A percentile compares a stretch with the other conserved stretches of the same genome.
phyloP scores from a whole-genome alignment of 2,888 invertebrate genomes.

The Smittia sp. region DNA sequence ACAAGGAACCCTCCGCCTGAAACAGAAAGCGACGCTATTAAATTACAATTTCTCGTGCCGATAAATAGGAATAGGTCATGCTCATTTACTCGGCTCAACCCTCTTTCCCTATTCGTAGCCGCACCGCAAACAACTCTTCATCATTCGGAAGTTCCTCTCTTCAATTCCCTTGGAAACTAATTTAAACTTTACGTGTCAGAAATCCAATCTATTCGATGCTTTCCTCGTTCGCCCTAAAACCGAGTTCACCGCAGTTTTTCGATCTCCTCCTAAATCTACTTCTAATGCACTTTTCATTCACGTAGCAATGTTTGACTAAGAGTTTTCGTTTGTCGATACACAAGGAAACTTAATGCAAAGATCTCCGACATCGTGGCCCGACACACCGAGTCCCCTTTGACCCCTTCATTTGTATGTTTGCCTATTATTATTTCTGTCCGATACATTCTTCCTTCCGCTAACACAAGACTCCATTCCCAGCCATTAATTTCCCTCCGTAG shows the following conservation, averaged over 20 bases:
- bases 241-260: neutral
- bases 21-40: conserved; percentile 21
- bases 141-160: neutral
- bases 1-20: no score
- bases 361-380: neutral
- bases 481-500: neutral
- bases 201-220: neutral
- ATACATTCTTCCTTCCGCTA: neutral
- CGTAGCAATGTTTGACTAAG: conserved; percentile 13
- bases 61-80: conserved; percentile 14
- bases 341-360: neutral
- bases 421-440: neutral
- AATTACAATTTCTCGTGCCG: conserved; percentile 5
- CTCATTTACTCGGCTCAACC: conserved; percentile 30
- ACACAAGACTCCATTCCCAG: neutral
- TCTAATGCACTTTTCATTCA: conserved; percentile 38
- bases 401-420: neutral
- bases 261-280: conserved; percentile 24
- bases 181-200: conserved; percentile 33
- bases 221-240: neutral
- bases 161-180: conserved; percentile 38
- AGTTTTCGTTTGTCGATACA: neutral
- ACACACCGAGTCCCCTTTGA: neutral
- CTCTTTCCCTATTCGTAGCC: neutral
- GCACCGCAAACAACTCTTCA: conserved; percentile 28